These are phyloP conservation scores for Poicephalus gulielmi DNA, from an alignment of 2,113 vertebrate genomes.

Conservation along the genomic window DNA sequence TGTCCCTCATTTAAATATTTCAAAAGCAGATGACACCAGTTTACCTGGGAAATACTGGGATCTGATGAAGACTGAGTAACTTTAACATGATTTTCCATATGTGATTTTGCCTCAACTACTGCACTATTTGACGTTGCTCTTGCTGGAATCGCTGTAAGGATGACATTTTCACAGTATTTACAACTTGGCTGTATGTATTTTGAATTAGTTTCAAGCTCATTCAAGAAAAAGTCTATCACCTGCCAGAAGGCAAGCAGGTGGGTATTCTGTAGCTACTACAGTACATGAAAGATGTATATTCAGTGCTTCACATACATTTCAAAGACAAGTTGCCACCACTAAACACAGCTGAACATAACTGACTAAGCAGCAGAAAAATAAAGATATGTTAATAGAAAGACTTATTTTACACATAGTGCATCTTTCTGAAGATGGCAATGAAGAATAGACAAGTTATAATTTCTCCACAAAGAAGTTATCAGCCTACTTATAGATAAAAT, in stretches of 20 bases:
- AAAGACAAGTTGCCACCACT: background rate
- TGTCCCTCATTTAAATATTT: background rate
- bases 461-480: background rate
- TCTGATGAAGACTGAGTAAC: conserved; percentile 72
- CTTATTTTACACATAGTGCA: background rate
- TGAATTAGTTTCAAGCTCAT: background rate
- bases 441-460: background rate
- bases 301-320: background rate
- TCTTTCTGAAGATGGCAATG: background rate
- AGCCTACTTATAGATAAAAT: background rate
- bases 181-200: background rate
- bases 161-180: conserved; percentile 41
- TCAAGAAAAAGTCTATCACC: background rate
- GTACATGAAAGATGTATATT: background rate
- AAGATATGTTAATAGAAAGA: background rate
- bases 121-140: conserved; percentile 76
- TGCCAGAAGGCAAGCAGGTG: background rate
- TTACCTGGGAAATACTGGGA: conserved; percentile 64
- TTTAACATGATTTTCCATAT: conserved; percentile 50
- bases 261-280: background rate
- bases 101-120: conserved; percentile 50
- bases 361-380: background rate
- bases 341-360: background rate
- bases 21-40: background rate
- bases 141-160: conserved; percentile 64